Base-by-base conservation (phyloP, 2,113 vertebrate species). In the Esox niger region DNA sequence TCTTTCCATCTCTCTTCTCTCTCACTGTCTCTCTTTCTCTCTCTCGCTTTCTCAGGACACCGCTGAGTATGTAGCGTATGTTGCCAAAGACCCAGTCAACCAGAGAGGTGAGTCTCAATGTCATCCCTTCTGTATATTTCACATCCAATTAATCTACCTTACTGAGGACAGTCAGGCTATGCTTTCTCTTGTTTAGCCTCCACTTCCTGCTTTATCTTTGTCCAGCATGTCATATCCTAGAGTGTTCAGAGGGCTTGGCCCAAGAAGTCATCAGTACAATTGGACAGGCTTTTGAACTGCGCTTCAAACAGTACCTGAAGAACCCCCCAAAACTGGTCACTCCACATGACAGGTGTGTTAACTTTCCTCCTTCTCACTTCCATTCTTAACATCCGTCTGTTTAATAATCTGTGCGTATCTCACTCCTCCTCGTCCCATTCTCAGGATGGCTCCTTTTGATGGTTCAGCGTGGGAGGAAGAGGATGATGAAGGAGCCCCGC, bases 181-280 rank as follows among this genome's bases (percentile, higher is more conserved):
- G 15, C 35, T 20, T 9, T 15, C 49, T 69, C 2, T 55, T 69
- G 25, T 57, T 27, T 25, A 20, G 20, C 58, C 30, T 6, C 49
- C 23, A 17, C 17, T 77, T 13, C 68, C 0, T 70, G 25, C 35
- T 30, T 83, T 55, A 20, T 77, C 26, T 71, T 6, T 62, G 38
- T 58, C 0, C 84, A 98, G 96, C 95, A 57, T 98, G 96, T 86
- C 97, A 98, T 61, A 98, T 98, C 86, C 84, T 98, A 88, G 96
- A 98, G 87, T 98, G 97, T 79, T 92, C 96, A 0, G 96, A 98
- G 82, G 97, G 96, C 64, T 85, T 97, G 38, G 96, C 97, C 0
- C 97, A 99, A 91, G 97, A 99, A 0, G 97, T 99, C 70, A 99
- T 99, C 92, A 99, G 96, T 91, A 98, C 97, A 82, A 98, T 99